Conservation (phyloP, 2,888 invertebrate genomes). For the Pseudococcus jackbeardsleyi region DNA sequence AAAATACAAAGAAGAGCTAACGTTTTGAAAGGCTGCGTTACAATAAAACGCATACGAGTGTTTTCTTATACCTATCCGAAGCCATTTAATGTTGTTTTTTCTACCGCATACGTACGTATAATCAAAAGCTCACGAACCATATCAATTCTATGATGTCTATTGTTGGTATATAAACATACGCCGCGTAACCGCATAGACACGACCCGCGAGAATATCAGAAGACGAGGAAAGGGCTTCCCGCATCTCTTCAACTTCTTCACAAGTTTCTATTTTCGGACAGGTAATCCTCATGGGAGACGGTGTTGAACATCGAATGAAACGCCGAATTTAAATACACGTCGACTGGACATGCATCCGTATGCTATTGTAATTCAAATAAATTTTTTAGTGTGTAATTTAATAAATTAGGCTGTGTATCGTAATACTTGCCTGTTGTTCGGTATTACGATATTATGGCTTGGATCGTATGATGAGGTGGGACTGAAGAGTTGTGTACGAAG, state of each 20-base stretch:
- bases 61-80: background rate
- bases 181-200: background rate
- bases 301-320: background rate
- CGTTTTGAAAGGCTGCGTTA: background rate
- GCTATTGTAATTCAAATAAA: slow-evolving; percentile 25
- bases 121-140: slow-evolving; percentile 58
- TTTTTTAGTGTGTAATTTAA: slow-evolving; percentile 22
- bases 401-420: background rate
- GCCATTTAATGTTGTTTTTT: slow-evolving; percentile 59
- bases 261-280: background rate
- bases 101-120: background rate
- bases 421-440: background rate
- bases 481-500: too few relatives aligned
- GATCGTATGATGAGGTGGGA: too few relatives aligned
- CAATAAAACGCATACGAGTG: background rate
- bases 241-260: background rate
- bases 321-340: slow-evolving; percentile 27
- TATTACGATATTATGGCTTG: too few relatives aligned
- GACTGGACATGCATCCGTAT: background rate
- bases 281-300: slow-evolving; percentile 34
- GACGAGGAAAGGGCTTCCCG: background rate
- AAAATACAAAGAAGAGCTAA: background rate
- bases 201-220: background rate
- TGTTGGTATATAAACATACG: slow-evolving; percentile 19
- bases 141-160: slow-evolving; percentile 24